Evolutionary conservation across 2,888 invertebrate species (phyloP).

Genomic region (Dasysyrphus tricinctus): DNA sequence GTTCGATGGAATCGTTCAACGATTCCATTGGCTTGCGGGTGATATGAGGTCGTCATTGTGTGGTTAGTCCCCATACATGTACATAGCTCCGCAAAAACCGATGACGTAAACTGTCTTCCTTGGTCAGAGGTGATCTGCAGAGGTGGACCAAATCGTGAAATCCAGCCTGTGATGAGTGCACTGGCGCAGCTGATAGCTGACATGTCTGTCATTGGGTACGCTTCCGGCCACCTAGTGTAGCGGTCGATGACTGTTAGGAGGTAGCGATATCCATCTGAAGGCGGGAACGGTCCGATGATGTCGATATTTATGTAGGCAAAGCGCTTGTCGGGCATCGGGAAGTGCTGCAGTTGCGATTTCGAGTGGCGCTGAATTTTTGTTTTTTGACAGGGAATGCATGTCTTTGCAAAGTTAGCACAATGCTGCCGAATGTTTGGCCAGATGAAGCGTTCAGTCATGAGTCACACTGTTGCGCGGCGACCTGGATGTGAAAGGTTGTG

Average conservation of each 20-base stretch:
- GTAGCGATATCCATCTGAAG: slow-evolving; percentile 22
- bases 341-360: slow-evolving; percentile 7
- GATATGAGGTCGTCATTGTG: slow-evolving; percentile 20
- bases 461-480: too few relatives aligned
- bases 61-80: neutral
- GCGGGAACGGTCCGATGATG: slow-evolving; percentile 37
- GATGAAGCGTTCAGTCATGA: too few relatives aligned
- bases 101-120: slow-evolving; percentile 13
- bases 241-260: slow-evolving; percentile 30
- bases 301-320: too few relatives aligned
- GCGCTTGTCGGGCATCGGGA: neutral
- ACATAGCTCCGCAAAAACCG: slow-evolving; percentile 14
- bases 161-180: slow-evolving; percentile 9
- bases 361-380: slow-evolving; percentile 32
- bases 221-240: slow-evolving; percentile 15
- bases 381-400: slow-evolving; percentile 24
- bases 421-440: neutral
- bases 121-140: slow-evolving; percentile 24
- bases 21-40: slow-evolving; percentile 26
- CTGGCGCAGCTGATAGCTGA: neutral
- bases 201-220: slow-evolving; percentile 2
- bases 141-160: slow-evolving; percentile 8
- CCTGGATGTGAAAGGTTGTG: neutral
- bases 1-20: slow-evolving; percentile 36
- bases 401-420: slow-evolving; percentile 35